These are phyloP conservation scores for Heliconius himera DNA, from an alignment of 1,140 invertebrate genomes.

Conservation along the genomic window DNA sequence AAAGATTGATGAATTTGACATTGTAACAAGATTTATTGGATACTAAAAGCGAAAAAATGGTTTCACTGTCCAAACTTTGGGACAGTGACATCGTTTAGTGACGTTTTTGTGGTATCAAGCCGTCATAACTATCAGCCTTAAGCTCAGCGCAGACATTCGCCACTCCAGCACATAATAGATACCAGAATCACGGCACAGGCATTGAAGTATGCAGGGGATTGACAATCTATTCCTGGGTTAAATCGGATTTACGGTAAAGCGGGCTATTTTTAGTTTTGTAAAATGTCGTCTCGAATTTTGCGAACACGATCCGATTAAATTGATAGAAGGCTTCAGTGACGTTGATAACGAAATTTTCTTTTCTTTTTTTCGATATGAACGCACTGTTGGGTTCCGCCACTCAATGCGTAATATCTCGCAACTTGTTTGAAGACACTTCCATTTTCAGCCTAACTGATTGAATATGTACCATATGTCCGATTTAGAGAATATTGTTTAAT, in stretches of 20 bases:
- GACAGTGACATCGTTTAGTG: slow-evolving; percentile 11
- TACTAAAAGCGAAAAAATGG: slow-evolving; percentile 5
- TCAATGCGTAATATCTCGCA: too few relatives aligned
- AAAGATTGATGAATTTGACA: slow-evolving; percentile 1
- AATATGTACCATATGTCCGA: too few relatives aligned
- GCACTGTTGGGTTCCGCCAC: background rate
- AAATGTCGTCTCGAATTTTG: slow-evolving; percentile 13
- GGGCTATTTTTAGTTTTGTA: slow-evolving; percentile 17
- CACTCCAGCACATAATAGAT: slow-evolving; percentile 19
- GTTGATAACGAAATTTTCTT: background rate
- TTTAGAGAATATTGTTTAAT: too few relatives aligned
- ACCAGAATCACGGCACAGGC: slow-evolving; percentile 9
- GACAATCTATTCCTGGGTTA: slow-evolving; percentile 22
- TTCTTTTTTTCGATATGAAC: background rate
- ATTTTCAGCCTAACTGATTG: too few relatives aligned
- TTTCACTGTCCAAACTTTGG: background rate
- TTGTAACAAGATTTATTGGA: slow-evolving; percentile 10
- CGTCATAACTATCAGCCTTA: slow-evolving; percentile 18
- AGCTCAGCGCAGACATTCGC: background rate
- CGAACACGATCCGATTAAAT: background rate
- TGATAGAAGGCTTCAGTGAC: background rate
- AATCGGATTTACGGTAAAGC: slow-evolving; percentile 20
- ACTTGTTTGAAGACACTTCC: too few relatives aligned
- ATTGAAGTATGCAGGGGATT: slow-evolving; percentile 19
- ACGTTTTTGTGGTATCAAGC: slow-evolving; percentile 10